These are phyloP conservation scores for honey bee (Apis mellifera) DNA, from an alignment of 1,140 invertebrate species.

Conservation along the genomic window Amel_HAv3.1 CM009935.2:13622001-13622500, in stretches of 20 bases:
- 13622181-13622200: no score
- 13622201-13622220: background rate
- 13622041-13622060: conserved; percentile 17
- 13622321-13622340: background rate
- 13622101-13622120: background rate
- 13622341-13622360: background rate
- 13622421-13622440: conserved; percentile 43
- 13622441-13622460: conserved; percentile 33
- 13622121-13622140: conserved; percentile 35
- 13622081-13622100: conserved; percentile 11
- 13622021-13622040: background rate
- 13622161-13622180: background rate
- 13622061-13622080: conserved; percentile 19
- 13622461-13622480: conserved; percentile 20
- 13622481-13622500: background rate
- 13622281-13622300: background rate
- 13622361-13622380: background rate
- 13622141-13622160: background rate
- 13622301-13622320: background rate
- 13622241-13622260: conserved; percentile 7
- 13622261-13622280: background rate
- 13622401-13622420: background rate
- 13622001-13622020: background rate
- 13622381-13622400: background rate
- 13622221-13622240: background rate